Evolutionary conservation across 2,797 vertebrate genomes (phyloP).

Genomic region (Fringilla coelebs): DNA sequence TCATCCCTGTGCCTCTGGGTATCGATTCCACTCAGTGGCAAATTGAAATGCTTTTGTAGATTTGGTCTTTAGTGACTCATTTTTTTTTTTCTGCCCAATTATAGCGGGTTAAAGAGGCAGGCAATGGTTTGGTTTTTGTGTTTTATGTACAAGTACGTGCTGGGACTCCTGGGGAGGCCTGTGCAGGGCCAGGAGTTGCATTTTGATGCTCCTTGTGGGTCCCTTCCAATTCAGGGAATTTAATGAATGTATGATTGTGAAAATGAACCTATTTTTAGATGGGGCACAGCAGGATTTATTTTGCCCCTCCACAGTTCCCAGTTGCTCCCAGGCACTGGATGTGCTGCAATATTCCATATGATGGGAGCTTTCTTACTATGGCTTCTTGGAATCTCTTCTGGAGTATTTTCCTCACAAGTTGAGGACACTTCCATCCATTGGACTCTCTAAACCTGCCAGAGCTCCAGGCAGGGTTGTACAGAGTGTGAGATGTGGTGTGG

Average conservation of each 20-base stretch:
- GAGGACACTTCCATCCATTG: not conserved
- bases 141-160: rapidly evolving
- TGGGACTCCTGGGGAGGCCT: not conserved
- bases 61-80: not conserved
- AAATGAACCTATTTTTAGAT: not conserved
- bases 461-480: not conserved
- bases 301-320: not conserved
- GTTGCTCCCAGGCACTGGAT: not conserved
- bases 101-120: not conserved
- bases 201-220: not conserved
- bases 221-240: not conserved
- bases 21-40: not conserved
- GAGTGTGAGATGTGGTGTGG: rapidly evolving
- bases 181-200: not conserved
- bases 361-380: not conserved
- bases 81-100: not conserved
- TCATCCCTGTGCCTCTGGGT: not conserved
- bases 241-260: rapidly evolving
- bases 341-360: not conserved
- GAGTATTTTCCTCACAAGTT: rapidly evolving
- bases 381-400: not conserved
- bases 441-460: rapidly evolving
- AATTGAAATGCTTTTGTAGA: not conserved
- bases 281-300: not conserved
- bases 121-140: not conserved